These are phyloP conservation scores for Poecilobothrus nobilitatus DNA, from an alignment of 2,888 invertebrate species.

Conservation along the genomic window DNA sequence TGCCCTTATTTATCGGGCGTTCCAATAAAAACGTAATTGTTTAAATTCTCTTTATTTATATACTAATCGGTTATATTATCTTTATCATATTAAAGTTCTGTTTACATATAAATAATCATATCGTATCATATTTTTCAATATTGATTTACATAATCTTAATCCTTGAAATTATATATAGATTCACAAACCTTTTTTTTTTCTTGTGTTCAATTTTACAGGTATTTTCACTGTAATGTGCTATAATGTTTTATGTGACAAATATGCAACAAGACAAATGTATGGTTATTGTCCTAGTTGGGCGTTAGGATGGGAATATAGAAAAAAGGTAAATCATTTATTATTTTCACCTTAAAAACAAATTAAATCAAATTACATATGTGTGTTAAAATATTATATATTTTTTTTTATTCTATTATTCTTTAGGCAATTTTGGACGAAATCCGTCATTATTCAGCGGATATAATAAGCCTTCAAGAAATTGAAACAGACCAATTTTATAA, in stretches of 20 bases:
- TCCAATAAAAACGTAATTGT: too few species aligned
- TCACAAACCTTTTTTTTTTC: too few species aligned
- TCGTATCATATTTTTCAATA: too few species aligned
- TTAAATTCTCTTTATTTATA: too few species aligned
- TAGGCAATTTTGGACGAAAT: constrained; percentile 87
- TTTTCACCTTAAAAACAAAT: constrained; percentile 4
- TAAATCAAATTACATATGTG: background rate
- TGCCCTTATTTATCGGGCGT: too few species aligned
- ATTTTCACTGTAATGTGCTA: constrained; percentile 99
- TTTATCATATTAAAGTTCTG: too few species aligned
- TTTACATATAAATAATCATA: too few species aligned
- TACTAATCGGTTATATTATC: too few species aligned
- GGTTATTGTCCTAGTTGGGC: constrained; percentile 99
- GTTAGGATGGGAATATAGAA: constrained; percentile 95
- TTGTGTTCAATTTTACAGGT: constrained; percentile 49
- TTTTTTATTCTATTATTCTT: constrained; percentile 10
- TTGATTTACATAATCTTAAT: too few species aligned
- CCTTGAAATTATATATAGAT: too few species aligned
- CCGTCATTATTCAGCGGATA: constrained; percentile 90
- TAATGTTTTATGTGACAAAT: constrained; percentile 98
- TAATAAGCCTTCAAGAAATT: constrained; percentile 93
- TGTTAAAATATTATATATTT: background rate
- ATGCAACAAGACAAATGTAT: constrained; percentile 97
- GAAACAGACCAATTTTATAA: constrained; percentile 98
- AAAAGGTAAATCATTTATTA: constrained; percentile 53